Evolutionary conservation across 2,113 vertebrate genomes (phyloP).

Genomic region (Plectropomus leopardus): DNA sequence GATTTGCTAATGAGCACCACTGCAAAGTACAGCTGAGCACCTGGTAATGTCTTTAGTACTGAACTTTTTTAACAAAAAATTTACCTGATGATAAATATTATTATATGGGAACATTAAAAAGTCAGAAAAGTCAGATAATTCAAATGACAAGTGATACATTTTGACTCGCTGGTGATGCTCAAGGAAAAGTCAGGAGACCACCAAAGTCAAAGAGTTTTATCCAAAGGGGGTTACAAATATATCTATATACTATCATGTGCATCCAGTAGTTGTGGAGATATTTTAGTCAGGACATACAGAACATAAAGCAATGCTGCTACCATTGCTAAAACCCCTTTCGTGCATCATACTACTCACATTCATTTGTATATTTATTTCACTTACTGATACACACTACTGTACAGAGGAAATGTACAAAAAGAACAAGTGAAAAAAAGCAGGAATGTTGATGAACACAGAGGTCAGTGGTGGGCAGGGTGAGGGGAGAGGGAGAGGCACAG

Average conservation of each 20-base stretch:
- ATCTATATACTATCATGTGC: background rate
- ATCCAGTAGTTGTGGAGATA: no score
- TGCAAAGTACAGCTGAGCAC: no score
- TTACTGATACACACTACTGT: constrained; percentile 41
- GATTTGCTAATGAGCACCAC: no score
- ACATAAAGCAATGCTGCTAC: background rate
- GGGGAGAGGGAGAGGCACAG: constrained; percentile 32
- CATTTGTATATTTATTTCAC: constrained; percentile 54
- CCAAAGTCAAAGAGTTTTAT: no score
- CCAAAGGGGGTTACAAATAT: background rate
- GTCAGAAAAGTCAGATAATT: no score
- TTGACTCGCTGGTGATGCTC: no score
- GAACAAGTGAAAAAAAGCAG: constrained; percentile 27
- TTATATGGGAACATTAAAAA: background rate
- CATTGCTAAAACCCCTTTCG: background rate
- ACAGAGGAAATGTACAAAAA: constrained; percentile 46
- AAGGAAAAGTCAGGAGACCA: no score
- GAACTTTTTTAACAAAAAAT: no score
- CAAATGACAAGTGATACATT: no score
- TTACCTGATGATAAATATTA: background rate
- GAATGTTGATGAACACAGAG: constrained; percentile 45
- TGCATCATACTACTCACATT: constrained; percentile 3
- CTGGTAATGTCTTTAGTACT: no score
- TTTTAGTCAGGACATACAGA: no score
- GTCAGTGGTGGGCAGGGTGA: constrained; percentile 51